These are phyloP conservation scores for Hylyphantes graminicola DNA, from an alignment of 1,140 invertebrate species.

Conservation along the genomic window DNA sequence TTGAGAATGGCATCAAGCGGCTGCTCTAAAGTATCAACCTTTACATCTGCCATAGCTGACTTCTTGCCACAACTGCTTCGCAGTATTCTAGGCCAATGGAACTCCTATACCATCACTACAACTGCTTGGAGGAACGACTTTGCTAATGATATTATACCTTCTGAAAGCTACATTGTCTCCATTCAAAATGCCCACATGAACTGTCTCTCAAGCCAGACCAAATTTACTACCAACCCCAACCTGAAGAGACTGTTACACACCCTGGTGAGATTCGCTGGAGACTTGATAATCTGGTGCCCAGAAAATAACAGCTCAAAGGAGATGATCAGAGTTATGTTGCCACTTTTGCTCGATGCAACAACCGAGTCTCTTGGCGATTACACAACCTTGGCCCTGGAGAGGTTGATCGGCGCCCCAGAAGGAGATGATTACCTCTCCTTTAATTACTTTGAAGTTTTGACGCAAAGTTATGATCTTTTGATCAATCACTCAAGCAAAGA, in stretches of 20 bases:
- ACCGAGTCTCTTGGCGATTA: slow-evolving; percentile 78
- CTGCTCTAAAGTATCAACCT: slow-evolving; percentile 69
- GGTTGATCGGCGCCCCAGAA: slow-evolving; percentile 74
- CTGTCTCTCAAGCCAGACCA: slow-evolving; percentile 72
- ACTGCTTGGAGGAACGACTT: slow-evolving; percentile 73
- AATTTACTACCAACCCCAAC: slow-evolving; percentile 76
- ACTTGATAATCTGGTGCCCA: slow-evolving; percentile 74
- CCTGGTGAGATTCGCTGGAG: slow-evolving; percentile 76
- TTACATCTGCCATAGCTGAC: slow-evolving; percentile 72
- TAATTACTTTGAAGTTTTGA: slow-evolving; percentile 76
- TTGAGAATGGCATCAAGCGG: slow-evolving; percentile 74
- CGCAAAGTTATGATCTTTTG: slow-evolving; percentile 77
- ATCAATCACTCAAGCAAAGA: slow-evolving; percentile 66
- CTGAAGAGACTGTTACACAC: slow-evolving; percentile 77
- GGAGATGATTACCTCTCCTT: slow-evolving; percentile 74
- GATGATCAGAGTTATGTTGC: slow-evolving; percentile 75
- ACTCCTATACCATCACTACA: slow-evolving; percentile 69
- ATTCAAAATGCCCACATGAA: slow-evolving; percentile 69
- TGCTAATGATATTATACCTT: slow-evolving; percentile 76
- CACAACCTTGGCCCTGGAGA: slow-evolving; percentile 68
- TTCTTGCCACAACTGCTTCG: slow-evolving; percentile 73
- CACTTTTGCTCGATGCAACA: slow-evolving; percentile 79
- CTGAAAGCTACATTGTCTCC: slow-evolving; percentile 68
- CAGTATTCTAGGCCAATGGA: slow-evolving; percentile 77
- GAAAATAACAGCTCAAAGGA: slow-evolving; percentile 69